Percentiles rank a stretch among this genome's conserved stretches.
Conservation (phyloP, 1,140 invertebrate genomes). For the Holotrichia oblita region DNA sequence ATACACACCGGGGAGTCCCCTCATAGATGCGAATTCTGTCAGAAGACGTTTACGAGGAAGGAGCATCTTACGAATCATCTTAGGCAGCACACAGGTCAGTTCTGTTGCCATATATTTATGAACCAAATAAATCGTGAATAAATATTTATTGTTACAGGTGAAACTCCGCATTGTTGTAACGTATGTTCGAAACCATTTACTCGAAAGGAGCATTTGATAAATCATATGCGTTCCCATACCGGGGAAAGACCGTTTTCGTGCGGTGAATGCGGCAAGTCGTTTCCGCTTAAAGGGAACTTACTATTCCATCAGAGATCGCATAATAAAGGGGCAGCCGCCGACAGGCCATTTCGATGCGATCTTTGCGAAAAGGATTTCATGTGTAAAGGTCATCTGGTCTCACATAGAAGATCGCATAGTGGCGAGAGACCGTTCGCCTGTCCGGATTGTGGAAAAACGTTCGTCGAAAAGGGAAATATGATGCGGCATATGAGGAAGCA, state of each 20-base stretch:
- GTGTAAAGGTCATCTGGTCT: constrained; percentile 92
- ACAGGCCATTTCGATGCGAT: constrained; percentile 93
- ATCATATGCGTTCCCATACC: constrained; percentile 87
- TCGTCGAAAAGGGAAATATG: constrained; percentile 81
- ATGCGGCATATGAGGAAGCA: constrained; percentile 69
- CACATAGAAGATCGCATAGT: constrained; percentile 89
- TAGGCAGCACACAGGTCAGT: constrained; percentile 69
- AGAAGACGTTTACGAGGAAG: constrained; percentile 83
- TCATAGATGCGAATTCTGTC: constrained; percentile 83
- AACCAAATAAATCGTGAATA: neutral
- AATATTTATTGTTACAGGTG: constrained; percentile 50
- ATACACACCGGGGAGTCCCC: constrained; percentile 80
- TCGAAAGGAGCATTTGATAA: constrained; percentile 76
- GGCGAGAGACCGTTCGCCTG: constrained; percentile 85
- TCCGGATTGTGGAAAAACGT: constrained; percentile 79
- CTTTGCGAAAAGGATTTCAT: constrained; percentile 97
- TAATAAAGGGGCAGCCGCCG: constrained; percentile 83
- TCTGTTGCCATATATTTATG: neutral
- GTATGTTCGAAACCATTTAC: constrained; percentile 76
- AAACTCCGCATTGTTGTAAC: constrained; percentile 78
- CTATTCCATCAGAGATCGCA: constrained; percentile 96
- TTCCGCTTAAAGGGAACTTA: constrained; percentile 86
- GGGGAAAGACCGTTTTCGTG: constrained; percentile 86
- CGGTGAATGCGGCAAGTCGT: constrained; percentile 85
- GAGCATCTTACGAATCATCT: constrained; percentile 84